phyloP scores from a whole-genome alignment of 2,113 vertebrate species.

The Hippocampus comes region DNA sequence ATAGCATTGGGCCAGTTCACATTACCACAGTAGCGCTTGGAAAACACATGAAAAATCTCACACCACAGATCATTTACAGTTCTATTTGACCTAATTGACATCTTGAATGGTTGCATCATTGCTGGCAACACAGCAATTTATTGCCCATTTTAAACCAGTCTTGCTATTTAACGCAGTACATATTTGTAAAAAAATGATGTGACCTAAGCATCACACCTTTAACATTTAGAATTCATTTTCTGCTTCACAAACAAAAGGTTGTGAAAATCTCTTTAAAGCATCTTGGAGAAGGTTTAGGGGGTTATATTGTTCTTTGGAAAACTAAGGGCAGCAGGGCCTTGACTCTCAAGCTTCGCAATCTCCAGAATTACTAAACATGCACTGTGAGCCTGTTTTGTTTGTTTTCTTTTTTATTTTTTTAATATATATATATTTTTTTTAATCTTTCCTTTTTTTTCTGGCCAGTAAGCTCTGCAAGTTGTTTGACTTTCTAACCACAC shows the following conservation, averaged over 20 bases:
- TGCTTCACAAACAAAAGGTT: constrained; percentile 52
- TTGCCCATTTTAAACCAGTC: neutral
- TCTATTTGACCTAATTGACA: constrained; percentile 4
- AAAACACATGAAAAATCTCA: neutral
- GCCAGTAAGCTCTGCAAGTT: constrained; percentile 28
- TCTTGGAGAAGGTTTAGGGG: constrained; percentile 30
- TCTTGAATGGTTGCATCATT: neutral
- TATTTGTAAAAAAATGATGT: constrained; percentile 18
- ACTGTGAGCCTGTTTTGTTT: constrained; percentile 15
- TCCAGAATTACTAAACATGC: constrained; percentile 30
- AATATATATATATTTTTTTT: neutral
- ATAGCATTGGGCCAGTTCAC: neutral
- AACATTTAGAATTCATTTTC: constrained; percentile 43
- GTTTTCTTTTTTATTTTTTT: neutral
- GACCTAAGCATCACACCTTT: constrained; percentile 13
- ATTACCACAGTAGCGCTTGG: neutral
- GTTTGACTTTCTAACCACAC: constrained; percentile 41
- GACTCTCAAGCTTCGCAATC: constrained; percentile 41
- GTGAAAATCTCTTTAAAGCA: constrained; percentile 43
- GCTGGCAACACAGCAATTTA: neutral
- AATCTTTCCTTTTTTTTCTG: neutral
- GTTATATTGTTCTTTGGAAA: constrained; percentile 53
- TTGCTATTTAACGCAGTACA: neutral
- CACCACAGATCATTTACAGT: neutral
- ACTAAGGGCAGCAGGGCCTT: constrained; percentile 39